Percentiles rank a stretch among this genome's conserved stretches.
Evolutionary conservation across 1,140 invertebrate genomes (phyloP).

Genomic region (Pemphigus obesinymphae): DNA sequence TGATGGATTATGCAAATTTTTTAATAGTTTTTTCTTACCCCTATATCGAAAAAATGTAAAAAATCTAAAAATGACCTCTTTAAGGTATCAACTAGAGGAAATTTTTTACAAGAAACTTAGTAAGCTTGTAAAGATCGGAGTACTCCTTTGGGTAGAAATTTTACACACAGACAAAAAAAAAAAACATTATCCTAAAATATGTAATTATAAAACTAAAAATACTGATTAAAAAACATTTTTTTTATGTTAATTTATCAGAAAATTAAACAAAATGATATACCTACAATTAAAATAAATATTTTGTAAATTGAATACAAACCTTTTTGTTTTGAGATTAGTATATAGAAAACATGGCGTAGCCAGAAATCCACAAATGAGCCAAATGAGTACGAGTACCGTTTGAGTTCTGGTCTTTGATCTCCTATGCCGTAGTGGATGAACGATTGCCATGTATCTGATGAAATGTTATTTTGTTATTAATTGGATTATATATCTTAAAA

Average conservation of each 20-base stretch:
- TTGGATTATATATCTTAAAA: no score
- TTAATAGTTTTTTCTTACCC: no score
- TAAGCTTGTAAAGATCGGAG: no score
- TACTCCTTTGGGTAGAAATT: no score
- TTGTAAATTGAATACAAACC: slow-evolving; percentile 57
- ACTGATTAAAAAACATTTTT: not conserved
- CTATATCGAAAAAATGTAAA: no score
- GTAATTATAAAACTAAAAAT: not conserved
- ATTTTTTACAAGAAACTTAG: no score
- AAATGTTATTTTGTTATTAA: slow-evolving; percentile 27
- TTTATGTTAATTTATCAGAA: not conserved
- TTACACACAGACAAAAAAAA: not conserved
- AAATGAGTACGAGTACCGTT: slow-evolving; percentile 72
- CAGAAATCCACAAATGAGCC: slow-evolving; percentile 70
- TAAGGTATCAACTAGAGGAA: no score
- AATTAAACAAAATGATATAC: no score
- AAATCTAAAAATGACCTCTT: no score
- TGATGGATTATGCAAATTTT: no score
- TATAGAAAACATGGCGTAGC: slow-evolving; percentile 78
- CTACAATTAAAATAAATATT: no score
- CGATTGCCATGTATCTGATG: slow-evolving; percentile 85
- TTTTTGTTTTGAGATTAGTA: slow-evolving; percentile 68
- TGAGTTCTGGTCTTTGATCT: slow-evolving; percentile 74
- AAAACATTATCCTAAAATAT: no score
- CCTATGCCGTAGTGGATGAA: slow-evolving; percentile 77